A percentile compares a stretch with the other conserved stretches of the same genome.
Conservation (phyloP, 1,140 invertebrate species). For the Drosophila sp. region DNA sequence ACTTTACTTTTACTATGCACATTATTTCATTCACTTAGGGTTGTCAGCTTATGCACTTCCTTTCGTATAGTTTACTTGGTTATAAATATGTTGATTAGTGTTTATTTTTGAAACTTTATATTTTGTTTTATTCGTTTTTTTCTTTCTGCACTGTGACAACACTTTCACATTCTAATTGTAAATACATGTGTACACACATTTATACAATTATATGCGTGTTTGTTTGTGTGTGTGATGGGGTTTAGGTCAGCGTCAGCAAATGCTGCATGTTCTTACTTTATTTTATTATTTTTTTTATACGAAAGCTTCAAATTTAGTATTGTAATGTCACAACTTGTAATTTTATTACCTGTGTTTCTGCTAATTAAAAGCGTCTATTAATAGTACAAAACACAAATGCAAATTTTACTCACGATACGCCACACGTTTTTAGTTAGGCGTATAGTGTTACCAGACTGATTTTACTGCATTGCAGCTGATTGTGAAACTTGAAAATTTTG, state of each 20-base stretch:
- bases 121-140: slow-evolving; percentile 13
- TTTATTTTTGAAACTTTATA: slow-evolving; percentile 20
- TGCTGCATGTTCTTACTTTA: slow-evolving; percentile 24
- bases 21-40: slow-evolving; percentile 21
- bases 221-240: slow-evolving; percentile 49
- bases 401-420: slow-evolving; percentile 63
- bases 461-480: slow-evolving; percentile 61
- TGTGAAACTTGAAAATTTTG: slow-evolving; percentile 31
- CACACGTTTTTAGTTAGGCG: slow-evolving; percentile 67
- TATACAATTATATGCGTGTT: slow-evolving; percentile 26
- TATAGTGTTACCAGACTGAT: slow-evolving; percentile 54
- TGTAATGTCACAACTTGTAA: neutral
- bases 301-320: neutral
- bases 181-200: slow-evolving; percentile 25
- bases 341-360: slow-evolving; percentile 55
- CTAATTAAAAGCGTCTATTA: slow-evolving; percentile 49
- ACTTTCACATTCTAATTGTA: slow-evolving; percentile 70
- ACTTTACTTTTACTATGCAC: slow-evolving; percentile 34
- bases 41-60: slow-evolving; percentile 24
- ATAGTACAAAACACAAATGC: slow-evolving; percentile 52
- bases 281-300: neutral
- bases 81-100: neutral
- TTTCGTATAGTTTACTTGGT: neutral
- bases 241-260: slow-evolving; percentile 71
- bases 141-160: slow-evolving; percentile 65